Evolutionary conservation across 2,888 invertebrate genomes (phyloP), one percentile per base, ranked within the genome.

Genomic region (Polyommatus icarus): DNA sequence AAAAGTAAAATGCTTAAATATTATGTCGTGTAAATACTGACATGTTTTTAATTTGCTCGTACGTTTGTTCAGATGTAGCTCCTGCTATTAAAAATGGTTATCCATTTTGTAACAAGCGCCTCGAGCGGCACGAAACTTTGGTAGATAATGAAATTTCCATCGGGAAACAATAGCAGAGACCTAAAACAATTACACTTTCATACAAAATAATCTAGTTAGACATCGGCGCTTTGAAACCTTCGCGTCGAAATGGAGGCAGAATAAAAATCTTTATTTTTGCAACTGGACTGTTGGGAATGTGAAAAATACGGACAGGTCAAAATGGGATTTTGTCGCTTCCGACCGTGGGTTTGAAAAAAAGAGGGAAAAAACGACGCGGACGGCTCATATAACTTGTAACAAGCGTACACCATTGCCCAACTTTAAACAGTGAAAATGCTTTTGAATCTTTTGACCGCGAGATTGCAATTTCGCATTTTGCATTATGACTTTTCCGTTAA

Each of bases 341-440:
- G 85, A 82, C 86, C 83, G 84, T 84, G 84, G 86, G 86, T 87
- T 86, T 85, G 81, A 84, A 85, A 87, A 86, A 85, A 85, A 84
- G 84, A 81, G 85, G 79, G 82, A 72, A 77, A 76, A 78, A 80
- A 83, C 81, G 83, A 84, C 83, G 83, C 85, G 86, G 84, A 83
- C 79, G 85, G 85, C 88, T 91, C 90, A 91, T 93, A 89, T 92
- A 92, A 90, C 84, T 90, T 93, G 88, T 89, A 91, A 84, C 83
- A 82, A 81, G 82, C 83, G 82, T 83, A 83, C 84, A 82, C 85
- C 83, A 81, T 83, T 81, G 82, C 81, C 80, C 81, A 83, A 80
- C 83, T 84, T 85, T 85, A 87, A 87, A 88, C 86, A 86, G 83
- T 84, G 84, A 84, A 87, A 87, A 88, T 84, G 83, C 81, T 81